phyloP scores from a whole-genome alignment of 1,140 invertebrate species.

The Asobara japonica region DNA sequence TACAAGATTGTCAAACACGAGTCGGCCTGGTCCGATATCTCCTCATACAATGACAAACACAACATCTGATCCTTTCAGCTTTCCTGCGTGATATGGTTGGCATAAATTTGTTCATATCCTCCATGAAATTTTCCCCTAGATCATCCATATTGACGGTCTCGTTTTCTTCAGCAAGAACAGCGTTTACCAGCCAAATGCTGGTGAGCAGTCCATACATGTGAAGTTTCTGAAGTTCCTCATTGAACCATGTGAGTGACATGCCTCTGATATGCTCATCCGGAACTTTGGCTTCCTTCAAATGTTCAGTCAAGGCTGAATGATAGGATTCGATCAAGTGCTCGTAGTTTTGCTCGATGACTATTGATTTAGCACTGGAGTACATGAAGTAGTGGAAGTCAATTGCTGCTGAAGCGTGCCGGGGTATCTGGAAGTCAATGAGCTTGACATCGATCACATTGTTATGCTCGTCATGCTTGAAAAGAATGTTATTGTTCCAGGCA shows the following conservation, averaged over 20 bases:
- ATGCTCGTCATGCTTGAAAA: conserved; percentile 49
- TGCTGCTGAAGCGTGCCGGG: conserved; percentile 47
- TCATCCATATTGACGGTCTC: conserved; percentile 25
- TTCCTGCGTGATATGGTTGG: background rate
- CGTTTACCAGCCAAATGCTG: conserved; percentile 48
- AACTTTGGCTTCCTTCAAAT: conserved; percentile 34
- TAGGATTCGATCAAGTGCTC: conserved; percentile 53
- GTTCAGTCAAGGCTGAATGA: conserved; percentile 41
- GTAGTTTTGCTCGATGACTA: conserved; percentile 47
- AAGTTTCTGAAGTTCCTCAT: conserved; percentile 40
- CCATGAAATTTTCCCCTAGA: conserved; percentile 15
- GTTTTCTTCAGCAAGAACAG: conserved; percentile 36
- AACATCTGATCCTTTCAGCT: conserved; percentile 30
- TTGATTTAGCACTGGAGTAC: conserved; percentile 50
- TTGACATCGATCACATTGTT: conserved; percentile 42
- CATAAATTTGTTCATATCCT: background rate
- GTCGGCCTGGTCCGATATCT: background rate
- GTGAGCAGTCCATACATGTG: conserved; percentile 46
- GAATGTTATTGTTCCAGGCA: conserved; percentile 61
- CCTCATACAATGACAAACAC: conserved; percentile 18
- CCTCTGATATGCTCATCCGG: conserved; percentile 26
- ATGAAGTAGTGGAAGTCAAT: conserved; percentile 57
- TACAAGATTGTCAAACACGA: too few species aligned
- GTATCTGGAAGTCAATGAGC: conserved; percentile 59
- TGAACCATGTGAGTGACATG: conserved; percentile 45